These are phyloP conservation scores for Chesias legatella DNA, from an alignment of 2,888 invertebrate species.

Conservation along the genomic window DNA sequence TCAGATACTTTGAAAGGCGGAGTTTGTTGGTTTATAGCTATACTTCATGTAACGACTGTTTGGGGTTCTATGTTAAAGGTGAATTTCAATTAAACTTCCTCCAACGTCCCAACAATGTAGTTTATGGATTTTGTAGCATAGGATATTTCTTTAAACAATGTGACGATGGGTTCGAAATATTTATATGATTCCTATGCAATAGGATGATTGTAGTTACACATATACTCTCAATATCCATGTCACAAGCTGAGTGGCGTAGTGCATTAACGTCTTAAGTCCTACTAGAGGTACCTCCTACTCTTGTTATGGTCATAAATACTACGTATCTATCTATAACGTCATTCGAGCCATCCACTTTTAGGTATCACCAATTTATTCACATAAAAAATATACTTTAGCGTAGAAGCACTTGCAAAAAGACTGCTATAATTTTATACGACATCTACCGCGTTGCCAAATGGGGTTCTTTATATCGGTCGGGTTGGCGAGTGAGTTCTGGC, in stretches of 20 bases:
- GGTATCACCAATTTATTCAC: neutral
- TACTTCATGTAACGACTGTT: slow-evolving; percentile 15
- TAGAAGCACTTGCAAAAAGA: slow-evolving; percentile 9
- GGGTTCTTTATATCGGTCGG: slow-evolving; percentile 60
- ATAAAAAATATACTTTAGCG: slow-evolving; percentile 4
- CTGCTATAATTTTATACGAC: slow-evolving; percentile 39
- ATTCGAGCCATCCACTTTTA: no score
- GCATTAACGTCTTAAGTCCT: no score
- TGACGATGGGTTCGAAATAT: no score
- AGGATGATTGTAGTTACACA: no score
- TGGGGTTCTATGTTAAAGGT: slow-evolving; percentile 1
- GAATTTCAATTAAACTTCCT: slow-evolving; percentile 3
- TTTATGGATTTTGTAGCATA: slow-evolving; percentile 1
- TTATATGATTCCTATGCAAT: no score
- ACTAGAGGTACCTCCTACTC: no score
- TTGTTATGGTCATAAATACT: no score
- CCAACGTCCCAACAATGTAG: neutral
- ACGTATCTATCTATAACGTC: no score
- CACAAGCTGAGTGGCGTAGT: no score
- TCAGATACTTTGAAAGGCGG: slow-evolving; percentile 43
- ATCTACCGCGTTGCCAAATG: slow-evolving; percentile 64
- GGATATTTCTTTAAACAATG: neutral
- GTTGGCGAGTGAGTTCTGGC: slow-evolving; percentile 48
- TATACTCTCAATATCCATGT: no score
- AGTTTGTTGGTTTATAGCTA: slow-evolving; percentile 43